Evolutionary conservation across 2,888 invertebrate genomes (phyloP).

Genomic region (Muschampia plurimacula): DNA sequence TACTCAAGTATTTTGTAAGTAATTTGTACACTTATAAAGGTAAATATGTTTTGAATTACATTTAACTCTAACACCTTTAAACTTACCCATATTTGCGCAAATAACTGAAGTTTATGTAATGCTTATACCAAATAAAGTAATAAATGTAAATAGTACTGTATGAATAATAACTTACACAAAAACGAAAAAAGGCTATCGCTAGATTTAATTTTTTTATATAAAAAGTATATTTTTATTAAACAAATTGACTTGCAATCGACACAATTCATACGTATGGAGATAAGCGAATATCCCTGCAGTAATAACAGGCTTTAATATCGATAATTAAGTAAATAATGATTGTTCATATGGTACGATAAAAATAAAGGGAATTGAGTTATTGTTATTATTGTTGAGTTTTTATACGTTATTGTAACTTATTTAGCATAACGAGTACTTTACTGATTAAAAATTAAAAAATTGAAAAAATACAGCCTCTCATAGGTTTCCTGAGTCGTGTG

Average conservation of each 20-base stretch:
- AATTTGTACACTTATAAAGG: too few relatives aligned
- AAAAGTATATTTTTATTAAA: conserved; percentile 15
- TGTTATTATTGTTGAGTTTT: conserved; percentile 11
- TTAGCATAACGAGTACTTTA: background rate
- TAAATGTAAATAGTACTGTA: background rate
- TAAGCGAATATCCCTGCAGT: conserved; percentile 21
- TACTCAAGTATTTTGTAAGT: too few relatives aligned
- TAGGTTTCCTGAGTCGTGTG: too few relatives aligned
- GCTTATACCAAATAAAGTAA: too few relatives aligned
- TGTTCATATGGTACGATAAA: conserved; percentile 9
- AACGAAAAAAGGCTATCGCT: too few relatives aligned
- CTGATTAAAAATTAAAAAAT: too few relatives aligned
- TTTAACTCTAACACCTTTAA: too few relatives aligned
- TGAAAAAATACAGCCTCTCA: too few relatives aligned
- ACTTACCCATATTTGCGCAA: too few relatives aligned
- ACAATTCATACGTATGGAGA: conserved; percentile 19
- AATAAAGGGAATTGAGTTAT: conserved; percentile 17
- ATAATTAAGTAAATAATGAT: conserved; percentile 23
- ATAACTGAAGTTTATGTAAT: too few relatives aligned
- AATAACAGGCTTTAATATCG: conserved; percentile 29
- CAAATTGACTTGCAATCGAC: conserved; percentile 9
- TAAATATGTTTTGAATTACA: too few relatives aligned
- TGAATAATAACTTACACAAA: background rate
- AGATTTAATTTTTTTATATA: conserved; percentile 3
- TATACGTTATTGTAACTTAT: background rate